These are phyloP conservation scores for Enteromius afrohamiltoni DNA, from an alignment of 2,797 vertebrate species.

Conservation along the genomic window DNA sequence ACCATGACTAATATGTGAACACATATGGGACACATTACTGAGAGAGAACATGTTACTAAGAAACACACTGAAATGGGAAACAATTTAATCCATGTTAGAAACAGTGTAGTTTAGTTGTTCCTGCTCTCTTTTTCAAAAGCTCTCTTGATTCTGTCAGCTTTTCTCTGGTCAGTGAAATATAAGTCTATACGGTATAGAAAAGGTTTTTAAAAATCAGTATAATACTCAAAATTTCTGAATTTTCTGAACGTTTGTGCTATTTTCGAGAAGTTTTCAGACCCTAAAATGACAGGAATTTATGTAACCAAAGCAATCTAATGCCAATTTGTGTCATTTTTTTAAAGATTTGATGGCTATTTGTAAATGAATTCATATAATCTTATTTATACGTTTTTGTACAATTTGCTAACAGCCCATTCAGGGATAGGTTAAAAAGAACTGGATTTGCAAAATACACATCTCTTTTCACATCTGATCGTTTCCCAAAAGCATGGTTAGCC, in stretches of 20 bases:
- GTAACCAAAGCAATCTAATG: neutral
- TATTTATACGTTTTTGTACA: neutral
- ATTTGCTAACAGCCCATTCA: neutral
- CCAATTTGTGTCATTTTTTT: neutral
- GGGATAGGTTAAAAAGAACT: neutral
- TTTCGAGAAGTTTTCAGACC: neutral
- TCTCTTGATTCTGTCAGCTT: neutral
- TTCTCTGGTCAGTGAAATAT: constrained; percentile 16
- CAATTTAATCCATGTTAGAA: constrained; percentile 13
- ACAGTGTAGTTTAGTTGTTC: neutral
- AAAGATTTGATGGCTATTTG: neutral
- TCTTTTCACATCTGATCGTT: neutral
- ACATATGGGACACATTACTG: constrained; percentile 49
- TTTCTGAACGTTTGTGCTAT: neutral
- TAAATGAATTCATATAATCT: neutral
- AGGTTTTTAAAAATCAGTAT: neutral
- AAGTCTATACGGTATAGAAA: neutral
- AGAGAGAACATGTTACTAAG: constrained; percentile 31
- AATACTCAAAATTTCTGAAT: neutral
- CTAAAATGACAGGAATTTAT: neutral
- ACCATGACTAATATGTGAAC: constrained; percentile 33
- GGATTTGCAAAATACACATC: neutral
- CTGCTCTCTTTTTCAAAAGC: neutral
- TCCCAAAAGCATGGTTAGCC: too few relatives aligned
- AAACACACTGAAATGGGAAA: constrained; percentile 19